Conservation (phyloP, 1,140 invertebrate genomes). For the Eurosta solidaginis region DNA sequence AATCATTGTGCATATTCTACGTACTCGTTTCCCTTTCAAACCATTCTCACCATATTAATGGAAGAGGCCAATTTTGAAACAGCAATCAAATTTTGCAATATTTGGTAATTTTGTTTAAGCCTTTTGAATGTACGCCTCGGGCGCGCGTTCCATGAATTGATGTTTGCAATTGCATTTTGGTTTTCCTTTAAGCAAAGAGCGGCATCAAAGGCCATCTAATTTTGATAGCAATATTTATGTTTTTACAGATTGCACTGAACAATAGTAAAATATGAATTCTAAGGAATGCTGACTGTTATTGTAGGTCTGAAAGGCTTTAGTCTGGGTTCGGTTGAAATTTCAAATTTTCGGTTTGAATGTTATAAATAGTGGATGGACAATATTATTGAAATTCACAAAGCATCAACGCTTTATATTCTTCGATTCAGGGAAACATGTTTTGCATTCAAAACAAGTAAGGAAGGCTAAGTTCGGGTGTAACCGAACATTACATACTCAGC, state of each 20-base stretch:
- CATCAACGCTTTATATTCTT: too few relatives aligned
- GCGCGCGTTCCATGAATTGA: background rate
- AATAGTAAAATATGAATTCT: too few relatives aligned
- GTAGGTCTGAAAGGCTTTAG: too few relatives aligned
- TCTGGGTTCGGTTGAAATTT: too few relatives aligned
- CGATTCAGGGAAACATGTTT: too few relatives aligned
- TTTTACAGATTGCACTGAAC: background rate
- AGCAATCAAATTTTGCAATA: background rate
- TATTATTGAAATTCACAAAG: too few relatives aligned
- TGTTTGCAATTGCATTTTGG: background rate
- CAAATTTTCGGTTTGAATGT: too few relatives aligned
- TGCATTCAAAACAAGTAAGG: too few relatives aligned
- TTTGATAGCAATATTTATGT: background rate
- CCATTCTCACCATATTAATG: background rate
- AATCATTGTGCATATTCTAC: background rate
- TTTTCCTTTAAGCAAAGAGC: background rate
- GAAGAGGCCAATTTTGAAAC: constrained; percentile 17
- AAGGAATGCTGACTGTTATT: too few relatives aligned
- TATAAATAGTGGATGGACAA: too few relatives aligned
- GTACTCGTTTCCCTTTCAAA: background rate
- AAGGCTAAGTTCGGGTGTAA: too few relatives aligned
- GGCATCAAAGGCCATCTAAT: background rate
- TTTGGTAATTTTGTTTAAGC: background rate
- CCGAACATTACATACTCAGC: too few relatives aligned
- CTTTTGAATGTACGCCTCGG: background rate